Base-by-base conservation (phyloP, 1,140 invertebrate genomes). In the Drosophila hydei region DNA sequence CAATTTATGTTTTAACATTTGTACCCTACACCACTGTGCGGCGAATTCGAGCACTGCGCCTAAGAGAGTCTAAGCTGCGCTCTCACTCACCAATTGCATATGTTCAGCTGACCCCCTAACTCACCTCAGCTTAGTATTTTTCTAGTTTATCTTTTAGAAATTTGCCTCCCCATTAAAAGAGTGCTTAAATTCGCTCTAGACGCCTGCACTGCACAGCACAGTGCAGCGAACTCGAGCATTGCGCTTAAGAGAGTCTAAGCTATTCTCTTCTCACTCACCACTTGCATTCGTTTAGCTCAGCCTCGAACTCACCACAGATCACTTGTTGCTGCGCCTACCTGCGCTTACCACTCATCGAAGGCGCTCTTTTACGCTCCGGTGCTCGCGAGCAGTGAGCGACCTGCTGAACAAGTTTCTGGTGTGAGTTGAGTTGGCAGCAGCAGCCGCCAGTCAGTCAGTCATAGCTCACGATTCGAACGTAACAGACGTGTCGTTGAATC, bases 401-500 rank as follows among this genome's bases (percentile, higher is more conserved):
- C 72, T 76, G 83, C 27, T 52, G 23, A 60, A 79, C 83, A 42
- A 79, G 83, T 88, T 88, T 81, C 7, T 23, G 52, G 21, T 65
- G 40, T 54, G 75, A 75, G 77, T 69, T 52, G 75, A 71, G 65
- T 73, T 72, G 68, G 80, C 88, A 55, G 50, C 45, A 4, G 56
- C 42, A 19, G 45, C 11, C 50, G 16, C 40, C 40, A 16, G 14
- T 36, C 68, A 90, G 89, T 89, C 68, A 90, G 89, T 89, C 79
- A 73, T 36, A 84, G 76, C 79, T 91, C 89, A 89, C 89, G 84
- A 74, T 90, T 71, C 54, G 42, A 89, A 90, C 84, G 58, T 76
- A 91, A 78, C 89, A 90, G 89, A 91, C 89, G 90, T 89, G 89
- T 91, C 81, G 79, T 64, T 89, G 89, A 67, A 67, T 68, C 71